Evolutionary conservation across 64 coral and sea anemone genomes (phyloP).

Genomic region (Exaiptasia diaphana): DNA sequence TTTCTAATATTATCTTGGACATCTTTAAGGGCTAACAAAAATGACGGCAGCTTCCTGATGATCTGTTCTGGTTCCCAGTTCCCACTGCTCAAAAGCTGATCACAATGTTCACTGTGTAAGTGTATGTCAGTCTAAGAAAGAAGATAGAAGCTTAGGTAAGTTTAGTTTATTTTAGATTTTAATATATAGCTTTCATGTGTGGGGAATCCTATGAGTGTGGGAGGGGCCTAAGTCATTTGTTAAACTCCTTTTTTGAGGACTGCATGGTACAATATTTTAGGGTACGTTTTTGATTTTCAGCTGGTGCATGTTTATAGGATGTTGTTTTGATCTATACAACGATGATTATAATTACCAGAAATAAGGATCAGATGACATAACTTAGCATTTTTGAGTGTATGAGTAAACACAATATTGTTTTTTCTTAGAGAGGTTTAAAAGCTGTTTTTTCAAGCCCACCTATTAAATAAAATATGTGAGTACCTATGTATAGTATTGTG

Average conservation of each 20-base stretch:
- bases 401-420: no score
- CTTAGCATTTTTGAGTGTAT: no score
- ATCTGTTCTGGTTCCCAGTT: conserved; percentile 44
- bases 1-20: conserved; percentile 10
- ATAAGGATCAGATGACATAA: no score
- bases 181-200: neutral
- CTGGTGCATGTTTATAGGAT: neutral
- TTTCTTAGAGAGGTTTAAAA: no score
- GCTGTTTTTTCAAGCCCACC: no score
- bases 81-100: neutral
- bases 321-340: no score
- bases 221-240: neutral
- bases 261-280: neutral
- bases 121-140: conserved; percentile 34
- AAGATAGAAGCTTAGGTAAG: neutral
- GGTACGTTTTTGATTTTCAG: neutral
- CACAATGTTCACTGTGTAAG: conserved; percentile 46
- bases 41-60: conserved; percentile 11
- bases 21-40: conserved; percentile 16
- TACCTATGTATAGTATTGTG: no score
- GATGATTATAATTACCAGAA: no score
- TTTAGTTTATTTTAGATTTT: no score
- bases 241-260: no score
- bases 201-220: neutral
- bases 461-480: no score